A percentile compares a stretch with the other conserved stretches of the same genome.
These are phyloP conservation scores for Carollia perspicillata DNA, from an alignment of 2,113 vertebrate genomes.

Conservation along the genomic window DNA sequence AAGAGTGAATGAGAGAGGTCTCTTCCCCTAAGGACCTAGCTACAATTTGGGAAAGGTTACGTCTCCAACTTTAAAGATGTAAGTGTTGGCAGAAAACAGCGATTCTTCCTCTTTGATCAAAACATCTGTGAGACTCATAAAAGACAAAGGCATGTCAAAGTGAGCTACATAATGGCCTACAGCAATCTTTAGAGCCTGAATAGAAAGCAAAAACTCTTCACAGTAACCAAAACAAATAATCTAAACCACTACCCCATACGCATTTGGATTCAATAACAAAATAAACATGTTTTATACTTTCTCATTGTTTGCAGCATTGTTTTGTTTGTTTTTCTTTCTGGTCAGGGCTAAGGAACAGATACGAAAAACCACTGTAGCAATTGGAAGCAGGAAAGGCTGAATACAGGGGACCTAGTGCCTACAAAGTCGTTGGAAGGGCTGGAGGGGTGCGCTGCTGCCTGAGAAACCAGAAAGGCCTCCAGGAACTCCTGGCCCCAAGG, in stretches of 20 bases:
- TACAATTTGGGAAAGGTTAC: conserved; percentile 48
- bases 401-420: background rate
- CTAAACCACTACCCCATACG: background rate
- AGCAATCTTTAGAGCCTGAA: conserved; percentile 48
- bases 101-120: conserved; percentile 68
- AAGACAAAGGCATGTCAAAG: conserved; percentile 55
- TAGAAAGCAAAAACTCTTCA: conserved; percentile 35
- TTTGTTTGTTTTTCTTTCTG: conserved; percentile 8
- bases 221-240: conserved; percentile 54
- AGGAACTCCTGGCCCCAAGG: background rate
- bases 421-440: background rate
- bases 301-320: background rate
- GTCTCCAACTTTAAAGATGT: conserved; percentile 55
- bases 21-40: conserved; percentile 28
- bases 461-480: background rate
- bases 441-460: background rate
- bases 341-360: background rate
- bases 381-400: background rate
- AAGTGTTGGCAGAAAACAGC: conserved; percentile 51
- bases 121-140: conserved; percentile 54
- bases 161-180: conserved; percentile 33
- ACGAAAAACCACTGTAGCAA: background rate
- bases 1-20: background rate
- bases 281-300: background rate
- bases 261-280: conserved; percentile 42